Evolutionary conservation across 2,113 vertebrate genomes (phyloP), one percentile per base, ranked within the genome.

Genomic region (Aphyosemion australe): DNA sequence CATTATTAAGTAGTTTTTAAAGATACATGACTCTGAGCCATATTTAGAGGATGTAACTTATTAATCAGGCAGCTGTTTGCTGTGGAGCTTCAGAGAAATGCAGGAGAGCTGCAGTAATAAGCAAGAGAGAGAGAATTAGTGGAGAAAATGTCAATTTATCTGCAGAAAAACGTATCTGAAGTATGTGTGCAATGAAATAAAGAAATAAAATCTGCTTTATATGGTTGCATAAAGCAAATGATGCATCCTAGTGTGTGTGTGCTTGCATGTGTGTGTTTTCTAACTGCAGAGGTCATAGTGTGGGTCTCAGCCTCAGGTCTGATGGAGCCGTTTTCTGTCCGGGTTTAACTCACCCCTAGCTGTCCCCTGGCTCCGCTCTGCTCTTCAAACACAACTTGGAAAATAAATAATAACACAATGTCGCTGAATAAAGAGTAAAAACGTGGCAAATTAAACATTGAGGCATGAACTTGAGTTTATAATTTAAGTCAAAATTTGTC

Each of bases 21-120:
- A 90, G 88, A 91, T 91, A 91, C 88, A 91, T 93, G 89, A 91
- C 90, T 91, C 76, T 87, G 84, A 93, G 92, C 90, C 85, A 93
- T 85, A 91, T 90, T 92, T 91, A 92, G 87, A 82, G 82, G 69
- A 79, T 73, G 82, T 91, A 71, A 91, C 87, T 92, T 93, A 93
- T 91, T 93, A 86, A 93, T 92, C 86, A 88, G 83, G 89, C 89
- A 90, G 91, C 86, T 92, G 91, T 92, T 92, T 90, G 89, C 83
- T 75, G 78, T 63, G 81, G 84, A 80, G 88, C 83, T 88, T 72
- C 75, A 51, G 81, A 86, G 87, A 73, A 75, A 78, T 74, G 55
- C 66, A 80, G 79, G 55, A 54, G 80, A 69, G 57, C 58, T 68
- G 69, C 76, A 76, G 70, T 66, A 69, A 57, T 61, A 65, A 61